A percentile compares a stretch with the other conserved stretches of the same genome.
Evolutionary conservation across 1,140 invertebrate genomes (phyloP).

Genomic region (Trachymyrmex septentrionalis): DNA sequence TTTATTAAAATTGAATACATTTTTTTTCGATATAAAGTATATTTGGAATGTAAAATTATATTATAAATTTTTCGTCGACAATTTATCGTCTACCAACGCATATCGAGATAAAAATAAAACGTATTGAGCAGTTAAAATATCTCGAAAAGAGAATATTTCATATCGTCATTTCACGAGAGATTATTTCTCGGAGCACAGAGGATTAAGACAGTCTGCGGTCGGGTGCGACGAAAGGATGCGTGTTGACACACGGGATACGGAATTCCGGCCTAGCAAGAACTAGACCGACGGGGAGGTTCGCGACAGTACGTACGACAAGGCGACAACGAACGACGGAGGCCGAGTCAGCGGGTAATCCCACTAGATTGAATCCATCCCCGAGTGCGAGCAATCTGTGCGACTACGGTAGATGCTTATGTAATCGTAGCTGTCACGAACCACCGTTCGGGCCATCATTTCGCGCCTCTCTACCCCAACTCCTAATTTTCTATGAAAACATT

Average conservation of each 20-base stretch:
- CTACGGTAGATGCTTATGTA: conserved; percentile 45
- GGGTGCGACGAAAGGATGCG: conserved; percentile 40
- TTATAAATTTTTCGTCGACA: neutral
- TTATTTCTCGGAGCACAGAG: conserved; percentile 33
- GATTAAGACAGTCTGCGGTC: conserved; percentile 60
- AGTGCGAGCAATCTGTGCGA: conserved; percentile 10
- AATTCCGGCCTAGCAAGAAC: conserved; percentile 53
- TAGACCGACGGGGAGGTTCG: conserved; percentile 13
- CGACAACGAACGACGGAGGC: conserved; percentile 32
- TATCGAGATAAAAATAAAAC: neutral
- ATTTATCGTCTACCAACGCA: neutral
- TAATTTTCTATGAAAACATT: conserved; percentile 57
- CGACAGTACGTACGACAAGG: neutral
- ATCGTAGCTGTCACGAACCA: conserved; percentile 24
- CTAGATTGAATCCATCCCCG: conserved; percentile 78
- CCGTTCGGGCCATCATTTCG: conserved; percentile 30
- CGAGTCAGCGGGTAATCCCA: conserved; percentile 72
- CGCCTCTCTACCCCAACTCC: neutral
- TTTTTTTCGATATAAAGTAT: neutral
- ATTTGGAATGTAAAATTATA: neutral
- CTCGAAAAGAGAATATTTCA: conserved; percentile 35
- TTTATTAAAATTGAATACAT: neutral
- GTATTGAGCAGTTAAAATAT: neutral
- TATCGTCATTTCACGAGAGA: conserved; percentile 26
- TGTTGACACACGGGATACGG: conserved; percentile 67